Conservation (phyloP, 2,888 invertebrate species). For the Mesoligia furuncula region DNA sequence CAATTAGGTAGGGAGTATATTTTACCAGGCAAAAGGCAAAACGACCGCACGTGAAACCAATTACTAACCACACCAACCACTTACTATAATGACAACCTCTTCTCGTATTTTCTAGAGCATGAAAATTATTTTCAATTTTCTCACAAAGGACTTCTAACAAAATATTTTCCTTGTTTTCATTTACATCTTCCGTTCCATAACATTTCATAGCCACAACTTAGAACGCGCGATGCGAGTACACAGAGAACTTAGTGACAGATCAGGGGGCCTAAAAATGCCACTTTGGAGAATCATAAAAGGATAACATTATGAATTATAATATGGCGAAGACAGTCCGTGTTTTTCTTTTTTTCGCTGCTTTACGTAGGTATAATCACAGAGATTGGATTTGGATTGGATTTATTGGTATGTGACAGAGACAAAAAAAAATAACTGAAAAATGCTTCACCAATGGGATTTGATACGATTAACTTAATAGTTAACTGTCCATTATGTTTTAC, state of each 20-base stretch:
- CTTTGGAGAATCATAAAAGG: too few species aligned
- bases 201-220: constrained; percentile 41
- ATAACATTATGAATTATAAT: too few species aligned
- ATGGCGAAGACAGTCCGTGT: too few species aligned
- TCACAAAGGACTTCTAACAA: constrained; percentile 31
- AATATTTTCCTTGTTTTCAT: constrained; percentile 28
- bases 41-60: constrained; percentile 20
- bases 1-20: not conserved
- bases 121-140: constrained; percentile 50
- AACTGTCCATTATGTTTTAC: too few species aligned
- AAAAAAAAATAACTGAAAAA: too few species aligned
- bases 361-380: too few species aligned
- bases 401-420: too few species aligned
- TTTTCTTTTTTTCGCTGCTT: too few species aligned
- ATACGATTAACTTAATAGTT: too few species aligned
- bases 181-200: constrained; percentile 35
- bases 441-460: too few species aligned
- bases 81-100: constrained; percentile 33
- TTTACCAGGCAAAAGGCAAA: constrained; percentile 18
- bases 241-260: not conserved
- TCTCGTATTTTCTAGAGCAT: constrained; percentile 37
- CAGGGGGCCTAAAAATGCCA: too few species aligned
- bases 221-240: constrained; percentile 17
- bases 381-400: too few species aligned
- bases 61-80: constrained; percentile 37